Evolutionary conservation across 2,797 vertebrate species (phyloP).

Genomic region (Gymnoscopelus microlampas): DNA sequence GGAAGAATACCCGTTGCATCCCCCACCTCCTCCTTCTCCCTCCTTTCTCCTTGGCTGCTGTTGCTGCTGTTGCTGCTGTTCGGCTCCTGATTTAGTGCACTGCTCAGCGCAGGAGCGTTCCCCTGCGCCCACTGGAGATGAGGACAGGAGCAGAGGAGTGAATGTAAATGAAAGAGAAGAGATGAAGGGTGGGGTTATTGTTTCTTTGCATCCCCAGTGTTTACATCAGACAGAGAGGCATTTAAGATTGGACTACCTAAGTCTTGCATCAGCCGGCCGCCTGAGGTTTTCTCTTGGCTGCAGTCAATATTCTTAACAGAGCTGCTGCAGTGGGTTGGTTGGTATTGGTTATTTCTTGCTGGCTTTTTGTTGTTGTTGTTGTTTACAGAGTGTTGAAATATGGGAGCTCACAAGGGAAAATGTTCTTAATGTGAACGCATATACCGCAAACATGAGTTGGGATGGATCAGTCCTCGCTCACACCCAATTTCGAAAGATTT

Average conservation of each 20-base stretch:
- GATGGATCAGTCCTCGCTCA: neutral
- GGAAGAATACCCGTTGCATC: conserved; percentile 11
- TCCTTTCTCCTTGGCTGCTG: conserved; percentile 28
- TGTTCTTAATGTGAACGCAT: neutral
- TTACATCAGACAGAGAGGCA: neutral
- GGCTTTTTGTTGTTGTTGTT: neutral
- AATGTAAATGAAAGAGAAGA: conserved; percentile 20
- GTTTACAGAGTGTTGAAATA: neutral
- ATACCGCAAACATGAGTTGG: conserved; percentile 14
- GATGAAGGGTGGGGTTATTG: neutral
- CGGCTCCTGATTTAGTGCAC: conserved; percentile 14
- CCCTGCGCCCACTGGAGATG: conserved; percentile 20
- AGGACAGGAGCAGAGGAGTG: conserved; percentile 6
- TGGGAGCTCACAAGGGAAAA: neutral
- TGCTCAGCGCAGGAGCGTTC: conserved; percentile 14
- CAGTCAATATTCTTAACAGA: conserved; percentile 1
- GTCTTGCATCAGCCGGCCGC: conserved; percentile 4
- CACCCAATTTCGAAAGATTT: neutral
- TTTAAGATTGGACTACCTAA: conserved; percentile 2
- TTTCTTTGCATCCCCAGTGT: neutral
- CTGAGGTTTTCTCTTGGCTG: neutral
- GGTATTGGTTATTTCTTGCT: neutral
- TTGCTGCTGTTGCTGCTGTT: conserved; percentile 24
- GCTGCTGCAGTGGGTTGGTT: neutral
- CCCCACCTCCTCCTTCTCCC: conserved; percentile 16